Percentiles rank a stretch among this genome's conserved stretches.
These are phyloP conservation scores for Bombylius discolor DNA, from an alignment of 2,888 invertebrate species.

Conservation along the genomic window DNA sequence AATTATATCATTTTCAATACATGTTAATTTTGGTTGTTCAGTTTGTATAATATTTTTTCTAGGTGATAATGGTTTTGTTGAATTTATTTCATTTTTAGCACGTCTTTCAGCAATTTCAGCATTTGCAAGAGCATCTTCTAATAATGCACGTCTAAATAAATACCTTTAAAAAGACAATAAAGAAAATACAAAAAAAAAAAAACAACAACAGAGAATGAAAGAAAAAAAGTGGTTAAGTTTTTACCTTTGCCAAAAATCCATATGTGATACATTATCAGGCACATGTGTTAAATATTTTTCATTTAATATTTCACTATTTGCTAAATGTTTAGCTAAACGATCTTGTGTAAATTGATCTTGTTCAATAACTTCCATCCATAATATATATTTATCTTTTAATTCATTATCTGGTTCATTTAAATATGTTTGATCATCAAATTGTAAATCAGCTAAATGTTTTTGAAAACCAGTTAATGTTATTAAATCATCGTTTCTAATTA, in stretches of 20 bases:
- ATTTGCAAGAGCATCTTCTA: constrained; percentile 60
- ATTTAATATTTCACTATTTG: constrained; percentile 39
- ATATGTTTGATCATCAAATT: constrained; percentile 60
- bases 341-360: constrained; percentile 42
- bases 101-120: constrained; percentile 44
- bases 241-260: constrained; percentile 69
- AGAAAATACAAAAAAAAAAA: not conserved
- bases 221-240: not conserved
- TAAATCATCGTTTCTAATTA: constrained; percentile 53
- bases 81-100: constrained; percentile 24
- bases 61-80: constrained; percentile 11
- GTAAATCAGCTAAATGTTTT: constrained; percentile 55
- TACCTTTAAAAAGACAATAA: constrained; percentile 38
- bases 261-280: constrained; percentile 54
- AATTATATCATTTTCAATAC: constrained; percentile 4
- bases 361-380: constrained; percentile 45
- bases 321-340: constrained; percentile 47
- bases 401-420: constrained; percentile 49
- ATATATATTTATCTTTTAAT: constrained; percentile 41
- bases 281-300: constrained; percentile 44
- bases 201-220: not conserved
- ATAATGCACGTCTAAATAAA: constrained; percentile 65
- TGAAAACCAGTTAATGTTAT: constrained; percentile 49
- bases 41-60: constrained; percentile 14
- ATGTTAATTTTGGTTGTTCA: constrained; percentile 14